These are phyloP conservation scores for Gavia stellata DNA, from an alignment of 2,113 vertebrate genomes.

Conservation along the genomic window DNA sequence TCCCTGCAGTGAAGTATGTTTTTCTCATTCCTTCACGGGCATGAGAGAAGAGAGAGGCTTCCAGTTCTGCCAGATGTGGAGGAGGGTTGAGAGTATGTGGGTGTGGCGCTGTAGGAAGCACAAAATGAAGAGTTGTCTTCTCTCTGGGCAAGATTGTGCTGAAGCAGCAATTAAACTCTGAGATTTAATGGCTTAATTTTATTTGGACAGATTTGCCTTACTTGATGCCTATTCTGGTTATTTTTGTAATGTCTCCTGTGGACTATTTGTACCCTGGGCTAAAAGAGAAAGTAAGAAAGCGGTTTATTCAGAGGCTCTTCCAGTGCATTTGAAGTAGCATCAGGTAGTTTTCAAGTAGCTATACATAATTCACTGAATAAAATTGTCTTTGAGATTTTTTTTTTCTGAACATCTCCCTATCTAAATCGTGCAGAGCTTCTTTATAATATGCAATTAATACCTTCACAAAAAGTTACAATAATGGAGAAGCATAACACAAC, in stretches of 20 bases:
- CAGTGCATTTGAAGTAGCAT: not conserved
- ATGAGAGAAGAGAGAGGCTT: not conserved
- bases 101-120: not conserved
- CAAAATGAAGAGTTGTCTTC: not conserved
- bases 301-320: not conserved
- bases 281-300: not conserved
- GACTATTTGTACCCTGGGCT: not conserved
- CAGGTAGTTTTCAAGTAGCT: not conserved
- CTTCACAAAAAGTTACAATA: not conserved
- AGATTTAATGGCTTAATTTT: constrained; percentile 26
- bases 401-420: not conserved
- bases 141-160: not conserved
- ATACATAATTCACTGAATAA: not conserved
- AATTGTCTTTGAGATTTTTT: not conserved
- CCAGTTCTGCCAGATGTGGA: not conserved
- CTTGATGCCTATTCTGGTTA: not conserved
- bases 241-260: not conserved
- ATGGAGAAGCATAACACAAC: not conserved
- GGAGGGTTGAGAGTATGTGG: not conserved
- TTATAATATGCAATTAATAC: not conserved
- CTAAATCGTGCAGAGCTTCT: not conserved
- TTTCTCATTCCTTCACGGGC: not conserved
- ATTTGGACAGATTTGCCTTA: not conserved
- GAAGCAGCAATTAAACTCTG: not conserved
- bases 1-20: not conserved